These are phyloP conservation scores for Trachymyrmex cornetzi DNA, from an alignment of 1,140 invertebrate species.

Conservation along the genomic window DNA sequence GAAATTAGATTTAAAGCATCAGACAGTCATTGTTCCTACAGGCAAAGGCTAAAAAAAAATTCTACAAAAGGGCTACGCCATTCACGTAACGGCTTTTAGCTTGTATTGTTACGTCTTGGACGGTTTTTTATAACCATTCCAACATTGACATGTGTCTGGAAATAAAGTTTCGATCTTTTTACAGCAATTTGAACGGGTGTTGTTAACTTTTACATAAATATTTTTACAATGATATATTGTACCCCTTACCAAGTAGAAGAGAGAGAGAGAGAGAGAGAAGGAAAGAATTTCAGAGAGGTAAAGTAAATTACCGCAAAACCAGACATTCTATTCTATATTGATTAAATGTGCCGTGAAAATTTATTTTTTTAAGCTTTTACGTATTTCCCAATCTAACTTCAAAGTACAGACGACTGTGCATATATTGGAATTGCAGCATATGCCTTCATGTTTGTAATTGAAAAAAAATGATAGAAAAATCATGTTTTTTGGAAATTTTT, in stretches of 20 bases:
- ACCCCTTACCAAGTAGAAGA: background rate
- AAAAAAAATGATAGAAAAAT: background rate
- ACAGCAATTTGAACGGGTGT: constrained; percentile 79
- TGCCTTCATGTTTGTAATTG: background rate
- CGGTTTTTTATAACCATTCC: constrained; percentile 62
- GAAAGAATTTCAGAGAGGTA: constrained; percentile 11
- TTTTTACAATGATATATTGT: constrained; percentile 75
- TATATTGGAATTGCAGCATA: background rate
- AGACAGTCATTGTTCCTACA: constrained; percentile 74
- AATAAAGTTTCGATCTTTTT: constrained; percentile 74
- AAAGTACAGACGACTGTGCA: background rate
- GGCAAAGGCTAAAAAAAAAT: constrained; percentile 63
- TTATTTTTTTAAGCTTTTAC: background rate
- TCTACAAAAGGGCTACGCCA: constrained; percentile 73
- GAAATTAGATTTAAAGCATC: constrained; percentile 76
- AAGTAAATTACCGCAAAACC: constrained; percentile 42
- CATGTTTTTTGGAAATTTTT: background rate
- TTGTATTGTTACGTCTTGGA: constrained; percentile 70
- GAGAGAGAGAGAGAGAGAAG: background rate
- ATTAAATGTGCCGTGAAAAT: constrained; percentile 17
- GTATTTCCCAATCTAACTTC: background rate
- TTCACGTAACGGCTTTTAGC: constrained; percentile 71
- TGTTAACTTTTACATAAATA: constrained; percentile 78
- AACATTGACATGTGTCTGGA: background rate
- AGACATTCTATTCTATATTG: background rate